A percentile compares a stretch with the other conserved stretches of the same genome.
Conservation (phyloP, 2,113 vertebrate genomes). For the Arothron firmamentum region DNA sequence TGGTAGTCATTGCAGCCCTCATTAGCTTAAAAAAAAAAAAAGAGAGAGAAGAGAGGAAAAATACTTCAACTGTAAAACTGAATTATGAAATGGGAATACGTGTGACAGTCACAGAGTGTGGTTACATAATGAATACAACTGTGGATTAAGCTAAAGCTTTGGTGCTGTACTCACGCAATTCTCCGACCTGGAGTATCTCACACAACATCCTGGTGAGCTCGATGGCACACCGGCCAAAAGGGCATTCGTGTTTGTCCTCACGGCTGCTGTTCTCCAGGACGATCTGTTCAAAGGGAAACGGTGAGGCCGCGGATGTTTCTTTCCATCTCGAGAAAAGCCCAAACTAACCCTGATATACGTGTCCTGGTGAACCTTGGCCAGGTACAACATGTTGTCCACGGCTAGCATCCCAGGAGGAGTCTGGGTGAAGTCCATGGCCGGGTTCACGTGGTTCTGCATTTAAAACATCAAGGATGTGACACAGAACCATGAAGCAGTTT, state of each 20-base stretch:
- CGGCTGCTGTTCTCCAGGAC: conserved; percentile 96
- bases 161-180: conserved; percentile 83
- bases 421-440: conserved; percentile 95
- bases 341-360: conserved; percentile 90
- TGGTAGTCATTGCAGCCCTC: conserved; percentile 97
- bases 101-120: too few species aligned
- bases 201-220: conserved; percentile 95
- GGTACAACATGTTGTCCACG: conserved; percentile 96
- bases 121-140: neutral
- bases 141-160: neutral
- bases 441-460: conserved; percentile 92
- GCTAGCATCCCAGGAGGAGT: conserved; percentile 96
- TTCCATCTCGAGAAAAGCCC: neutral
- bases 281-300: conserved; percentile 72
- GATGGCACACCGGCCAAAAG: conserved; percentile 96
- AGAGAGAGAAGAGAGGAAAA: conserved; percentile 6
- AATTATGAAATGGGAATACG: neutral
- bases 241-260: conserved; percentile 96
- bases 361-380: conserved; percentile 94
- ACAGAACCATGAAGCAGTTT: neutral
- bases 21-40: conserved; percentile 80
- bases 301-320: neutral
- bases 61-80: neutral
- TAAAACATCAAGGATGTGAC: neutral
- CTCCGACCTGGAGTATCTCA: conserved; percentile 95